Evolutionary conservation across 2,797 vertebrate genomes (phyloP).

Genomic region (Acanthurus tractus): DNA sequence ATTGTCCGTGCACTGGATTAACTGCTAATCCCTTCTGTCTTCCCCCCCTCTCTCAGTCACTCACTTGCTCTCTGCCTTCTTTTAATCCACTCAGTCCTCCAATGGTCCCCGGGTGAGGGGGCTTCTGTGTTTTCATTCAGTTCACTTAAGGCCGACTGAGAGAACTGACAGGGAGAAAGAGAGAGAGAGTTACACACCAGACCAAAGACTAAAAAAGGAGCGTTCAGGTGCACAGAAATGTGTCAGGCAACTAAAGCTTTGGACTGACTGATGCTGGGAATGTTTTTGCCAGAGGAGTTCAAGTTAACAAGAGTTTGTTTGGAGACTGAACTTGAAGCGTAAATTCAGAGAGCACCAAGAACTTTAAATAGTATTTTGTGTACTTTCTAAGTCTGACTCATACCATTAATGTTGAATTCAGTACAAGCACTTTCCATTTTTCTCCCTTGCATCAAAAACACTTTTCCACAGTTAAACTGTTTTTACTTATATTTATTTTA

Average conservation of each 20-base stretch:
- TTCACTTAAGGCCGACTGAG: slow-evolving; percentile 60
- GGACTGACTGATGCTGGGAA: slow-evolving; percentile 30
- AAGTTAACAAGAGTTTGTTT: slow-evolving; percentile 14
- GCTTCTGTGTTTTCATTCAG: slow-evolving; percentile 65
- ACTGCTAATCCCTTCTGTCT: slow-evolving; percentile 76
- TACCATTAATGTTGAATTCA: not conserved
- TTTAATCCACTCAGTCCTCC: slow-evolving; percentile 79
- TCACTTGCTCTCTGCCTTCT: slow-evolving; percentile 70
- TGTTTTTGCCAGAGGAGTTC: slow-evolving; percentile 19
- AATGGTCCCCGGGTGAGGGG: slow-evolving; percentile 56
- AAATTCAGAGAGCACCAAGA: slow-evolving; percentile 5
- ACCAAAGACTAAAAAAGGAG: slow-evolving; percentile 20
- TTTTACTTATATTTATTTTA: not conserved
- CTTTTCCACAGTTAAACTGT: not conserved
- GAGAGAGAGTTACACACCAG: slow-evolving; percentile 37
- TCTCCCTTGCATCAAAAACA: slow-evolving; percentile 6
- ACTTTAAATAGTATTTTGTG: not conserved
- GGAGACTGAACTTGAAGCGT: slow-evolving; percentile 5
- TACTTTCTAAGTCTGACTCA: slow-evolving; percentile 1
- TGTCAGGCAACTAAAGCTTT: slow-evolving; percentile 27
- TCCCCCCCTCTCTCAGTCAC: slow-evolving; percentile 63
- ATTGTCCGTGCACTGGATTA: slow-evolving; percentile 80
- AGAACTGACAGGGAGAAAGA: slow-evolving; percentile 45
- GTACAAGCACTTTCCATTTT: not conserved
- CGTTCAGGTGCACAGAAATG: slow-evolving; percentile 40